These are phyloP conservation scores for Girardia tigrina DNA, from an alignment of 2,888 invertebrate species.

Conservation along the genomic window DNA sequence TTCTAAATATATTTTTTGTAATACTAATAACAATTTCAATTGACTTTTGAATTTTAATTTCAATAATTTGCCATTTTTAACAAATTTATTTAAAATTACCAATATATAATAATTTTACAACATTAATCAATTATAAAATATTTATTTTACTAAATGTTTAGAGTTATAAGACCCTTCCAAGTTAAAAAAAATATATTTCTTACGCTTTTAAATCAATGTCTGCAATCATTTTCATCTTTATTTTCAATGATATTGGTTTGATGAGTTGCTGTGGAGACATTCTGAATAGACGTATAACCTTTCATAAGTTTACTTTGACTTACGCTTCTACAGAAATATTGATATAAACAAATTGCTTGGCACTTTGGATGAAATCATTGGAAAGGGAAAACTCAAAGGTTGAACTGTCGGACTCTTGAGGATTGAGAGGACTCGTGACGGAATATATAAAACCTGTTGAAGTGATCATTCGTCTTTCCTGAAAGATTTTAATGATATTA, in stretches of 20 bases:
- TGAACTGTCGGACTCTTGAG: not conserved
- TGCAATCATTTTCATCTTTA: not conserved
- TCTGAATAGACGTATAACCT: not conserved
- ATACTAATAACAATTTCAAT: too few relatives aligned
- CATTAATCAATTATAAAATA: too few relatives aligned
- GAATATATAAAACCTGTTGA: not conserved
- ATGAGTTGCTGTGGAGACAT: not conserved
- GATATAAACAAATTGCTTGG: not conserved
- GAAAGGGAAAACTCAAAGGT: not conserved
- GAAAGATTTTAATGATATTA: not conserved
- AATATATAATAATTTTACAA: too few relatives aligned
- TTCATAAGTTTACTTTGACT: not conserved
- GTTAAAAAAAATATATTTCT: not conserved
- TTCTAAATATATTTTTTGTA: too few relatives aligned
- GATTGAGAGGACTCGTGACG: not conserved
- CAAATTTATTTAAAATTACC: too few relatives aligned
- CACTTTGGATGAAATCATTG: not conserved
- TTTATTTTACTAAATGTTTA: too few relatives aligned
- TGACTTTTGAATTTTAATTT: too few relatives aligned
- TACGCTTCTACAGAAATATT: not conserved
- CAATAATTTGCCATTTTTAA: too few relatives aligned
- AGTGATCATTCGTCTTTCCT: not conserved
- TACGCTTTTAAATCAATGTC: not conserved
- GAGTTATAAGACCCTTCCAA: too few relatives aligned
- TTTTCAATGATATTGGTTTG: not conserved